Conservation (phyloP, 2,113 vertebrate genomes). For the Gnathonemus echidnorhynchus region DNA sequence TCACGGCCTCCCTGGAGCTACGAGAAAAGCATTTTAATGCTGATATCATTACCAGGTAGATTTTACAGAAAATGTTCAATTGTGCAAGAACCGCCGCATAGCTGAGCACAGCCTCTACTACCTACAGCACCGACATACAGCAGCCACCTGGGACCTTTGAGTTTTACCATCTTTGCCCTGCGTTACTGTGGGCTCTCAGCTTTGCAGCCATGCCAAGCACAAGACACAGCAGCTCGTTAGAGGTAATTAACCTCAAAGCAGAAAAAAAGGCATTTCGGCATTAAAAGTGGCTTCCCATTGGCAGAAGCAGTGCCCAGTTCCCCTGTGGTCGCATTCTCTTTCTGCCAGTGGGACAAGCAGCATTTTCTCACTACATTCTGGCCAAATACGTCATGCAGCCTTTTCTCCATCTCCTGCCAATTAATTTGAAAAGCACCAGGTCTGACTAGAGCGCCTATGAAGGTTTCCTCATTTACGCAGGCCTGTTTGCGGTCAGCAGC, state of each 20-base stretch:
- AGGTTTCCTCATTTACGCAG: not conserved
- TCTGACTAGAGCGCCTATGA: not conserved
- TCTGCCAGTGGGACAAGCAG: not conserved
- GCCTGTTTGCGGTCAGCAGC: not conserved
- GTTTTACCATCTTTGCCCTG: not conserved
- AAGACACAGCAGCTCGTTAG: not conserved
- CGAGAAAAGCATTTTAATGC: not conserved
- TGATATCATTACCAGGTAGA: not conserved
- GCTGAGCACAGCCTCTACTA: not conserved
- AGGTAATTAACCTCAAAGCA: slow-evolving; percentile 9
- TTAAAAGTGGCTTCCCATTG: not conserved
- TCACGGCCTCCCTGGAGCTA: not conserved
- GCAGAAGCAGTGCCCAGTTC: not conserved
- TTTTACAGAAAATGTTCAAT: not conserved
- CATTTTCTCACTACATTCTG: not conserved
- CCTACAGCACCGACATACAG: not conserved
- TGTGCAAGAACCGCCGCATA: not conserved
- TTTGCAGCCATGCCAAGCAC: not conserved
- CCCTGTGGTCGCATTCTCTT: not conserved
- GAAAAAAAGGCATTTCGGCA: not conserved
- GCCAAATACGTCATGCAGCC: not conserved
- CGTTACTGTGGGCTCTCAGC: not conserved
- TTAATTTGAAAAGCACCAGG: not conserved
- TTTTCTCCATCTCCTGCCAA: slow-evolving; percentile 2
- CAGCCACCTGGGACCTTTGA: not conserved